Base-by-base conservation (phyloP, 2,797 vertebrate species). In the Bovichtus variegatus region DNA sequence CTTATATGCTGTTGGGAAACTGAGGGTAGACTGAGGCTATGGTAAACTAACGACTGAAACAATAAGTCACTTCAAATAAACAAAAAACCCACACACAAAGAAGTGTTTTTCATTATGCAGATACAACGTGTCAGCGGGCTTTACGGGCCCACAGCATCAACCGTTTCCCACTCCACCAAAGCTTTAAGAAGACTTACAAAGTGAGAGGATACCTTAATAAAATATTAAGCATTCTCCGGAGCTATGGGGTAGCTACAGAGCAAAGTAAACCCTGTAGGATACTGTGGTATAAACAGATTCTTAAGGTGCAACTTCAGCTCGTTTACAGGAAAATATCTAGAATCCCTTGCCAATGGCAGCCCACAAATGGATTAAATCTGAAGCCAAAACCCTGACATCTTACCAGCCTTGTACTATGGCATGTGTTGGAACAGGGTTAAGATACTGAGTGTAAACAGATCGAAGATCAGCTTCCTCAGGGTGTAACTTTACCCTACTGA, bases 371-470 rank as follows among this genome's bases (percentile, higher is more conserved):
- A 51, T 21, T 18, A 13, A 16, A 78, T 25, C 3, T 59, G 16
- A 74, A 80, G 49, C 13, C 46, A 57, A 62, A 75, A 71, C 19
- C 15, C 46, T 44, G 49, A 64, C 54, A 51, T 59, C n/a, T 53
- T n/a, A 50, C 23, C 16, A 18, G 31, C 57, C 47, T 60, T 66
- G 58, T 62, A 61, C 77, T 62, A 57, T 34, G 59, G 41, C 23
- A 67, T 76, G 71, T 74, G 44, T 43, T 27, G 23, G 40, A 76
- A 47, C 49, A 60, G 38, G 57, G 78, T 75, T 71, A 73, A 69
- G 49, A 80, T 50, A 51, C 40, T n/a, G 63, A 66, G 70, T 55
- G 83, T 81, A 89, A 91, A 88, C 83, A 87, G 78, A 85, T 84
- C 6, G 38, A 75, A 84, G 74, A 81, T 81, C 73, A 75, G 70